Evolutionary conservation across 2,797 vertebrate genomes (phyloP).

Genomic region (Basileuterus tristriatus): DNA sequence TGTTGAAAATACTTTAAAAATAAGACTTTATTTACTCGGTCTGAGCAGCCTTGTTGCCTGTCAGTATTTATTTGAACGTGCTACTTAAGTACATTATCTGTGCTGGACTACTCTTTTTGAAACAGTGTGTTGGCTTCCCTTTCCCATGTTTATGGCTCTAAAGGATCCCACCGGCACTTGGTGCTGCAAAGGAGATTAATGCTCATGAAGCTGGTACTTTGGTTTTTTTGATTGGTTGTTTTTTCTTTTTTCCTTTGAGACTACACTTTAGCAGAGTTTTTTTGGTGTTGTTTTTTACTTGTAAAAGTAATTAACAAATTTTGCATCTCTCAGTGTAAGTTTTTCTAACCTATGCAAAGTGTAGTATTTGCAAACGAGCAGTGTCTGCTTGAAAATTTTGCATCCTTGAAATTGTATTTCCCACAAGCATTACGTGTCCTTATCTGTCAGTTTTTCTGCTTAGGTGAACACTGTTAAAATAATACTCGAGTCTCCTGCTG

Average conservation of each 20-base stretch:
- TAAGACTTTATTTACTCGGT: neutral
- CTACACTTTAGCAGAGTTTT: neutral
- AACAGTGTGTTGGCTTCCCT: neutral
- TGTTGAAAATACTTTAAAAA: neutral
- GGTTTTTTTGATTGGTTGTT: fast-evolving
- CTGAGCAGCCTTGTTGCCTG: neutral
- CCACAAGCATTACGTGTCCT: neutral
- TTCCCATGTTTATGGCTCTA: fast-evolving
- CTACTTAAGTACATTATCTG: fast-evolving
- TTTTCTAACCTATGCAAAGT: neutral
- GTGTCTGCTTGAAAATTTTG: neutral
- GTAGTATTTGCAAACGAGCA: neutral
- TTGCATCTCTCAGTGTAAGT: neutral
- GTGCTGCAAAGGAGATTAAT: neutral
- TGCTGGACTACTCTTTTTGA: neutral
- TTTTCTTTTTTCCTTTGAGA: neutral
- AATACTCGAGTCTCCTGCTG: neutral
- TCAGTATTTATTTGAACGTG: neutral
- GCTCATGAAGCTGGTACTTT: neutral
- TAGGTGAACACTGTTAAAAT: neutral
- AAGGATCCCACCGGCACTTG: neutral
- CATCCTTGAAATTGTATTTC: neutral
- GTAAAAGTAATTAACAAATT: neutral
- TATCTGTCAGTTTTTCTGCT: neutral
- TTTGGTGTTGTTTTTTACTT: neutral